phyloP scores from a whole-genome alignment of 23 tunicate genomes.

The Trididemnum nubilum region DNA sequence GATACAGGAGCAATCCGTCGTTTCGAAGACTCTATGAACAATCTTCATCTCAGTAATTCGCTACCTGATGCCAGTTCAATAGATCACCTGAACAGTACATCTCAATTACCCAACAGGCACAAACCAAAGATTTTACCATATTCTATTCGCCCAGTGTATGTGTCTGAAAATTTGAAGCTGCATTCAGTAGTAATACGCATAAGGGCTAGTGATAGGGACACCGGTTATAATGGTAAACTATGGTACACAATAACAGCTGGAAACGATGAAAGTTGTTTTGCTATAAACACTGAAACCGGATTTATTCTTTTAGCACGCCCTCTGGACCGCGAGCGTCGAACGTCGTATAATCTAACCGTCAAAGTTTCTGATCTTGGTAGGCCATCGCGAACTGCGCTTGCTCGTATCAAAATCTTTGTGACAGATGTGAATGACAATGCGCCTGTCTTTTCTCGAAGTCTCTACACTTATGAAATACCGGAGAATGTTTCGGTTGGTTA shows the following conservation, averaged over 20 bases:
- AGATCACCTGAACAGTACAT: constrained; percentile 24
- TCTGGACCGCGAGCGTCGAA: constrained; percentile 57
- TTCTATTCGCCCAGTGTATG: not conserved
- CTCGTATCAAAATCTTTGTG: constrained; percentile 18
- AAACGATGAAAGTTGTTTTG: constrained; percentile 57
- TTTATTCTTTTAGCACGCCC: constrained; percentile 24
- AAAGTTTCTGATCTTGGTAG: constrained; percentile 50
- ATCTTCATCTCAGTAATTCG: not conserved
- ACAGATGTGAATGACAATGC: constrained; percentile 79
- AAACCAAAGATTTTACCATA: constrained; percentile 15
- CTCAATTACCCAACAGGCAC: constrained; percentile 46
- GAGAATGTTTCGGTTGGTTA: constrained; percentile 57
- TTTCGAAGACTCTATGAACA: constrained; percentile 29
- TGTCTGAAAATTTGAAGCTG: constrained; percentile 42
- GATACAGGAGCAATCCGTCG: constrained; percentile 28
- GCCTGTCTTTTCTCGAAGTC: constrained; percentile 39
- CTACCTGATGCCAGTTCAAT: not conserved
- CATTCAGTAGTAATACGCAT: constrained; percentile 30
- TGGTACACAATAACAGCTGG: constrained; percentile 65
- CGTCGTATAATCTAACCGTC: constrained; percentile 47
- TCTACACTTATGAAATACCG: constrained; percentile 44
- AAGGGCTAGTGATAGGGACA: constrained; percentile 40
- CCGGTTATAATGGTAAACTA: constrained; percentile 54
- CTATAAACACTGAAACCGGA: constrained; percentile 44
- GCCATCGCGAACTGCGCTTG: not conserved